Evolutionary conservation across 2,113 vertebrate species (phyloP).

Genomic region (Astatoreochromis straeleni): DNA sequence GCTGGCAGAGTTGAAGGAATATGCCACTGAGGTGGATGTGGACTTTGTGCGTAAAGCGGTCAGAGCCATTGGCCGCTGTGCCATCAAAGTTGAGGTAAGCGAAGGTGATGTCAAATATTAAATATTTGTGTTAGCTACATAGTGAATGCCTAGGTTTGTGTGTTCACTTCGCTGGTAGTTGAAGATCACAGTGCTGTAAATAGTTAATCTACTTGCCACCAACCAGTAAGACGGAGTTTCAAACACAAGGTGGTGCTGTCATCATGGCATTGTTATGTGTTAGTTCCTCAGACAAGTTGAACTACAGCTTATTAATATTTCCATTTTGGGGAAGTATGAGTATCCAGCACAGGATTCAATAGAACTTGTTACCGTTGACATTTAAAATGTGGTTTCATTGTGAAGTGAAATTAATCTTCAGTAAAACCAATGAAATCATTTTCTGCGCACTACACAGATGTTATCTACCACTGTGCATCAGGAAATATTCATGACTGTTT

Average conservation of each 20-base stretch:
- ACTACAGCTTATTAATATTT: neutral
- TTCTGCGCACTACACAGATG: neutral
- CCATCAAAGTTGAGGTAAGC: conserved; percentile 98
- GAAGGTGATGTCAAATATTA: neutral
- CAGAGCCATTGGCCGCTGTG: conserved; percentile 94
- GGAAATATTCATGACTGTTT: neutral
- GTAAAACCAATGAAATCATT: neutral
- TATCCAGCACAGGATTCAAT: neutral
- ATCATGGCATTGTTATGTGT: neutral
- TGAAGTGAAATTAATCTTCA: neutral
- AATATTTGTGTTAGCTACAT: neutral
- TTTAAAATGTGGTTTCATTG: neutral
- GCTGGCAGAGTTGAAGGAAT: conserved; percentile 95
- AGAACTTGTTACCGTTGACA: neutral
- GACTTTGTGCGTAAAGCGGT: conserved; percentile 97
- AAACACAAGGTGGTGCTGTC: conserved; percentile 2
- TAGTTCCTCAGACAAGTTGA: neutral
- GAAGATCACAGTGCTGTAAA: neutral
- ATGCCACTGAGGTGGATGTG: conserved; percentile 95
- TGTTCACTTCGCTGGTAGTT: neutral
- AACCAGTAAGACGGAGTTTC: neutral
- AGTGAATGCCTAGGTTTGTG: neutral
- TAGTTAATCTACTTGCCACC: neutral
- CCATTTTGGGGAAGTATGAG: neutral
- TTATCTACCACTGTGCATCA: neutral